A percentile compares a stretch with the other conserved stretches of the same genome.
These are phyloP conservation scores for Hylyphantes graminicola DNA, from an alignment of 1,140 invertebrate genomes.

Conservation along the genomic window DNA sequence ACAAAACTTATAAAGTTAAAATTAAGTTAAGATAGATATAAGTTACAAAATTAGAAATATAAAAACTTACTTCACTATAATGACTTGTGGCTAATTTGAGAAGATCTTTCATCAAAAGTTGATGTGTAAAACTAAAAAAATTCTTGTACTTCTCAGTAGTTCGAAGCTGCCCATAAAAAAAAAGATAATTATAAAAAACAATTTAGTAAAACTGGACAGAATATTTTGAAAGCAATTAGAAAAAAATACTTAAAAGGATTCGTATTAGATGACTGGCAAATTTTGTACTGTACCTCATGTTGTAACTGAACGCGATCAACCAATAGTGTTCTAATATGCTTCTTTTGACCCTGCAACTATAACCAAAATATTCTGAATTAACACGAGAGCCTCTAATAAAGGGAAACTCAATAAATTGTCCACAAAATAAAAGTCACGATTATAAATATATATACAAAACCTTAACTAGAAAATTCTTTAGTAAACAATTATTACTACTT, in stretches of 20 bases:
- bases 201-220: slow-evolving; percentile 3
- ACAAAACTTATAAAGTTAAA: too few species aligned
- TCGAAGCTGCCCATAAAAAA: slow-evolving; percentile 64
- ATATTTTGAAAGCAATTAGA: neutral
- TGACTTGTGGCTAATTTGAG: slow-evolving; percentile 75
- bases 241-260: neutral
- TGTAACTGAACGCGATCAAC: slow-evolving; percentile 76
- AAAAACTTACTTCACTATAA: slow-evolving; percentile 74
- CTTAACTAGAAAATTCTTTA: too few species aligned
- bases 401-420: neutral
- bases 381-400: neutral
- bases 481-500: too few species aligned
- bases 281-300: slow-evolving; percentile 71
- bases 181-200: slow-evolving; percentile 16
- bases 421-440: too few species aligned
- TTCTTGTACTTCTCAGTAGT: slow-evolving; percentile 63
- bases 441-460: too few species aligned
- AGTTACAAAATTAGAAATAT: neutral
- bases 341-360: slow-evolving; percentile 71
- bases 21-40: neutral
- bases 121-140: slow-evolving; percentile 72
- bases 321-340: slow-evolving; percentile 75
- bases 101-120: slow-evolving; percentile 74
- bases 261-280: too few species aligned
- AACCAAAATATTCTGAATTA: slow-evolving; percentile 10